Conservation (phyloP, 2,113 vertebrate species). For the Strigops habroptila region DNA sequence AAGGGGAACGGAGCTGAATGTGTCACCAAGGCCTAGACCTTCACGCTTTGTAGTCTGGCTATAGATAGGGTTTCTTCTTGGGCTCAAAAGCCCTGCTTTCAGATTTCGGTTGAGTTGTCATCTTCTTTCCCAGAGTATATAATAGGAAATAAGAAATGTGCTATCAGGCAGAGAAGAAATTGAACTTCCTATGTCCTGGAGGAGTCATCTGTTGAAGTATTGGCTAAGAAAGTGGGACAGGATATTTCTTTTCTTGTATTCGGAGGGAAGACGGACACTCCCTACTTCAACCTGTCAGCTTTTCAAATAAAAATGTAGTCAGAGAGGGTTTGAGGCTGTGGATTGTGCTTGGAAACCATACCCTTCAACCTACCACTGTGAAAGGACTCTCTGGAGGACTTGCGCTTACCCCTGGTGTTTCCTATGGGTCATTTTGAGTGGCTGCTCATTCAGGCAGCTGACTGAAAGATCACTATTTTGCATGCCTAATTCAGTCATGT, state of each 20-base stretch:
- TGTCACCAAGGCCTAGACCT: neutral
- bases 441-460: neutral
- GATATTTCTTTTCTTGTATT: neutral
- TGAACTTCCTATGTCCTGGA: neutral
- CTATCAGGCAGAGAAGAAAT: neutral
- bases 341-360: neutral
- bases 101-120: neutral
- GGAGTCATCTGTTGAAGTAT: neutral
- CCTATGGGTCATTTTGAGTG: neutral
- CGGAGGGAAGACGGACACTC: neutral
- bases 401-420: neutral
- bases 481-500: neutral
- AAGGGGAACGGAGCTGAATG: accelerated
- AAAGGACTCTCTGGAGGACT: neutral
- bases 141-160: neutral
- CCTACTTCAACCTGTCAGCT: neutral
- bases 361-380: neutral
- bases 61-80: neutral
- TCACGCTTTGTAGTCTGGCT: neutral
- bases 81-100: neutral
- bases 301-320: neutral
- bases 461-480: neutral
- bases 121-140: neutral
- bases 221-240: neutral
- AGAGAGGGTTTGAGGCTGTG: neutral